Conservation (phyloP, 2,113 vertebrate species). For the Pristiophorus japonicus region DNA sequence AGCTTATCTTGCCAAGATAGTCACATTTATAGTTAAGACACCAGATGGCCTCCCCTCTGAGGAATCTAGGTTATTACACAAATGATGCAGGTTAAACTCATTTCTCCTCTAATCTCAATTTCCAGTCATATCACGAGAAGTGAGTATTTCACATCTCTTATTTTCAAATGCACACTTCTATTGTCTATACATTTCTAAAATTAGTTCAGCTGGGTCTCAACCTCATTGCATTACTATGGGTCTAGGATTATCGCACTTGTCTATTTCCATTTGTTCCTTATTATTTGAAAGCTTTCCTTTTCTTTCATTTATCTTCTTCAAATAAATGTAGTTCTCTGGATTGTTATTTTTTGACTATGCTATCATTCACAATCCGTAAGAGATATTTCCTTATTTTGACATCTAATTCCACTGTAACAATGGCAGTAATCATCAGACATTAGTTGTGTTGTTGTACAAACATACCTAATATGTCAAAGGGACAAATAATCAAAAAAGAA, state of each 20-base stretch:
- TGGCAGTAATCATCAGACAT: neutral
- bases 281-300: neutral
- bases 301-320: neutral
- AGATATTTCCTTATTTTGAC: neutral
- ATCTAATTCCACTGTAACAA: neutral
- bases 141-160: slow-evolving; percentile 7
- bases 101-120: slow-evolving; percentile 19
- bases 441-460: neutral
- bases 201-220: neutral
- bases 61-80: slow-evolving; percentile 19
- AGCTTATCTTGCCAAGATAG: neutral
- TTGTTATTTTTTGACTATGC: neutral
- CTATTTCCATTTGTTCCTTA: neutral
- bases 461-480: too few relatives aligned
- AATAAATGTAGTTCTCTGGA: neutral
- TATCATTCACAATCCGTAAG: neutral
- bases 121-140: neutral
- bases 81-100: slow-evolving; percentile 9
- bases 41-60: slow-evolving; percentile 16
- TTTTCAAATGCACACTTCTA: neutral
- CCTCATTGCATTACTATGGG: neutral
- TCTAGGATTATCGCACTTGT: neutral
- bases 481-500: neutral
- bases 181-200: neutral
- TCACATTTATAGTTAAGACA: neutral